Base-by-base conservation (phyloP, 2,797 vertebrate genomes). In the Euthynnus affinis region DNA sequence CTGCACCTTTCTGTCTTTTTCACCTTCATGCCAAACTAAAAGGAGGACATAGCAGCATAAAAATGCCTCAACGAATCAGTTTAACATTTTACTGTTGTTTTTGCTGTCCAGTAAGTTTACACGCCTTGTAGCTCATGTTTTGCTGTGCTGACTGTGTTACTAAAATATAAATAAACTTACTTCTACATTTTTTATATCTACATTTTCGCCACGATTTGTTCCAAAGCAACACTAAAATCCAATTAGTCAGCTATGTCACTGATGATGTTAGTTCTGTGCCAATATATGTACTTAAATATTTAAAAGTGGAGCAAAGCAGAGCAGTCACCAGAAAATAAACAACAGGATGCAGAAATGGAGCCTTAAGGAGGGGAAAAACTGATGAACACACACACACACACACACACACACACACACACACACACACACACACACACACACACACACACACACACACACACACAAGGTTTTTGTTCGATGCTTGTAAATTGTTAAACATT, bases 401-500 rank as follows among this genome's bases (percentile, higher is more conserved):
- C 37, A 37, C 37, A 37, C 37, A 37, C 37, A 37, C 37, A 37
- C 37, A 37, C 37, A 37, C 37, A 37, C 37, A 37, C 37, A 37
- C 37, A 37, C 37, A 37, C 37, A 37, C 37, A 37, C 37, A 40
- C 37, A 40, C 37, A 40, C 37, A 40, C 37, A 40, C 37, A 40
- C 37, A 40, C 13, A 42, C 40, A 42, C 13, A 84, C 70, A 79
- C 9, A 56, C 25, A 65, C 14, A 81, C 20, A 61, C 13, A 71
- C 57, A 46, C 20, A 4, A 5, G 57, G 56, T 60, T 65, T 82
- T 73, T 62, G 56, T 76, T 75, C 52, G 42, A 0, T 27, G 37
- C 75, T 78, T 73, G 27, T 76, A 80, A 82, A 80, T 58, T 18
- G 49, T 80, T 89, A 69, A 46, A 76, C 3, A 34, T 42, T 62